Percentiles rank a stretch among this genome's conserved stretches.
Evolutionary conservation across 2,113 vertebrate genomes (phyloP).

Genomic region (Phyllostomus discolor): DNA sequence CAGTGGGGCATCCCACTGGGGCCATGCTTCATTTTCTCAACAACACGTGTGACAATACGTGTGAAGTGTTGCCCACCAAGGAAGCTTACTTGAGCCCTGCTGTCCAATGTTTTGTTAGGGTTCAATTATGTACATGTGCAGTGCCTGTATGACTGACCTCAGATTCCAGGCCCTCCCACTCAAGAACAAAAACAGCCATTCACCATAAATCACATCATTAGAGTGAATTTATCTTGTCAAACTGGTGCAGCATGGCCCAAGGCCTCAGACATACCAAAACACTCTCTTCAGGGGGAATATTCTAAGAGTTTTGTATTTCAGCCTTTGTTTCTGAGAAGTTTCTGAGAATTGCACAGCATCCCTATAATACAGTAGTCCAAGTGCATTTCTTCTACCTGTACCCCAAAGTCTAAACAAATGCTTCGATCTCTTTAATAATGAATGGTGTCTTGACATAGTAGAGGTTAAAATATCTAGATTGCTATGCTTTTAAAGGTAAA

Average conservation of each 20-base stretch:
- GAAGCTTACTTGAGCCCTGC: neutral
- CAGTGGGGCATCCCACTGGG: neutral
- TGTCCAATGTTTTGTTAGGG: neutral
- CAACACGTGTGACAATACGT: neutral
- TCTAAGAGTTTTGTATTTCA: neutral
- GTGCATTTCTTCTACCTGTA: neutral
- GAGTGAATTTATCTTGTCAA: neutral
- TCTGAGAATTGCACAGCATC: neutral
- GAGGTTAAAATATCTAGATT: neutral
- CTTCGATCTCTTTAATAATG: neutral
- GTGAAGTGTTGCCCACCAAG: neutral
- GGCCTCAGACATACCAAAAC: neutral
- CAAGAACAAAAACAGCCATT: neutral
- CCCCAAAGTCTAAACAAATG: neutral
- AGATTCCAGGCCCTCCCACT: neutral
- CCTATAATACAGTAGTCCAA: neutral
- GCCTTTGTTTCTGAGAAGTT: neutral
- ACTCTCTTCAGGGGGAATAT: neutral
- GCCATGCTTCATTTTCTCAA: neutral
- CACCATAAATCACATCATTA: neutral
- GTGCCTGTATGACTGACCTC: neutral
- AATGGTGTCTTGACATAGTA: neutral
- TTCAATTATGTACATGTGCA: neutral
- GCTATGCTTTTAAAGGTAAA: neutral
- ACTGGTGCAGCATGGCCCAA: neutral